Conservation (phyloP, 2,888 invertebrate species). For the Diabrotica balteata region DNA sequence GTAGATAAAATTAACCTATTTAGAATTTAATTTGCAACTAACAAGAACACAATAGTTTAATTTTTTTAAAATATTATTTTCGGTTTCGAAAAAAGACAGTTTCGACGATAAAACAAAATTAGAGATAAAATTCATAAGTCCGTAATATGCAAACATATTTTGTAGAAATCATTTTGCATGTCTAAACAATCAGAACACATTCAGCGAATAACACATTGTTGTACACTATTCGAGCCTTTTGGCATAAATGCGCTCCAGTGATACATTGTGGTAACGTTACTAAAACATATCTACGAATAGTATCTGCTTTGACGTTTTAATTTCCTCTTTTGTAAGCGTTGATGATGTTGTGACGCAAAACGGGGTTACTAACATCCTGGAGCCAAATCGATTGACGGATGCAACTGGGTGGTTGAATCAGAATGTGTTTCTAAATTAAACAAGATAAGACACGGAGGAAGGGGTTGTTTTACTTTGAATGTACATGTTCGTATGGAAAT, state of each 20-base stretch:
- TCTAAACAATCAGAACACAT: background rate
- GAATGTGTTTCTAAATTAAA: too few species aligned
- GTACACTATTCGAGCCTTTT: background rate
- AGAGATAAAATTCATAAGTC: background rate
- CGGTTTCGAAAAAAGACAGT: too few species aligned
- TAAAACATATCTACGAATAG: conserved; percentile 21
- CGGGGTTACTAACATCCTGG: conserved; percentile 13
- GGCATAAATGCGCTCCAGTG: conserved; percentile 10
- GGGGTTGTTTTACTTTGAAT: too few species aligned
- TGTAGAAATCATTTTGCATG: background rate
- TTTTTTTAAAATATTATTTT: too few species aligned
- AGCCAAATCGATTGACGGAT: background rate
- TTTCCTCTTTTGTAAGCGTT: conserved; percentile 25
- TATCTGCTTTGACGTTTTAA: conserved; percentile 32
- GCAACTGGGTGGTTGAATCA: too few species aligned
- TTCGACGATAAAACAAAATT: background rate
- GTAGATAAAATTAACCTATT: too few species aligned
- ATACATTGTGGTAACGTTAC: conserved; percentile 2
- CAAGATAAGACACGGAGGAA: too few species aligned
- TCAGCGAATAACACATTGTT: background rate
- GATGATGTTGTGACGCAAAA: conserved; percentile 17
- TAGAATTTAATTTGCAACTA: too few species aligned
- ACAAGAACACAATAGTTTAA: too few species aligned
- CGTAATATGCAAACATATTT: too few species aligned
- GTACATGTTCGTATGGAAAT: too few species aligned